Evolutionary conservation across 2,113 vertebrate genomes (phyloP).

Genomic region (Corythaixoides concolor): DNA sequence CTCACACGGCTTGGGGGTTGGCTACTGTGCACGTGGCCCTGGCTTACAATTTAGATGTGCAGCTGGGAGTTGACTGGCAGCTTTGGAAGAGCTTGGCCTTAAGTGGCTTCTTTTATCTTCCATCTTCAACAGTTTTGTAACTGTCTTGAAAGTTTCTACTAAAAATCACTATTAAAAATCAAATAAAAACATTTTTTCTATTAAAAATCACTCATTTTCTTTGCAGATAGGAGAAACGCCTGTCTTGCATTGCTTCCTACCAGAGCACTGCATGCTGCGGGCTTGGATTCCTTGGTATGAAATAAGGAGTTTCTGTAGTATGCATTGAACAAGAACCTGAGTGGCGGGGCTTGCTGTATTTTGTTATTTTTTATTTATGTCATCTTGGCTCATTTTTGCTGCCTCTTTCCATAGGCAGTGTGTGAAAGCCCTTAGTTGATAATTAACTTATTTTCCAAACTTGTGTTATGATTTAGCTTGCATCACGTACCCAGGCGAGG

Average conservation of each 20-base stretch:
- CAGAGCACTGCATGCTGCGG: not conserved
- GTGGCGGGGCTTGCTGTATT: not conserved
- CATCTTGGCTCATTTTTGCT: not conserved
- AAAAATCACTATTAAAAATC: not conserved
- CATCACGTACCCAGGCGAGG: fast-evolving
- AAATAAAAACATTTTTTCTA: not conserved
- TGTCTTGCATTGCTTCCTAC: not conserved
- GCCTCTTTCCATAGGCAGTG: fast-evolving
- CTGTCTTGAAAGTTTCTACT: not conserved
- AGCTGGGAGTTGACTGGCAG: not conserved
- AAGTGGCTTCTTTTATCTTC: not conserved
- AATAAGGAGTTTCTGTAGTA: not conserved
- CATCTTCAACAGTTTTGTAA: not conserved
- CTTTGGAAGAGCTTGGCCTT: not conserved
- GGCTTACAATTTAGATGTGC: not conserved
- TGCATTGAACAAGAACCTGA: not conserved
- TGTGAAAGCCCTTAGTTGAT: not conserved
- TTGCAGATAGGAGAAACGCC: not conserved
- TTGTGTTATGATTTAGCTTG: not conserved
- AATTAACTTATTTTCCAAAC: not conserved
- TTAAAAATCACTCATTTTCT: not conserved
- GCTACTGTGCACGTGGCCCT: not conserved
- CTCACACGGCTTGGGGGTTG: not conserved
- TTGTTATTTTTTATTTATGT: not conserved
- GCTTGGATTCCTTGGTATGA: not conserved